Conservation (phyloP, 92 coral and sea anemone species). For the Porites cylindrica region DNA sequence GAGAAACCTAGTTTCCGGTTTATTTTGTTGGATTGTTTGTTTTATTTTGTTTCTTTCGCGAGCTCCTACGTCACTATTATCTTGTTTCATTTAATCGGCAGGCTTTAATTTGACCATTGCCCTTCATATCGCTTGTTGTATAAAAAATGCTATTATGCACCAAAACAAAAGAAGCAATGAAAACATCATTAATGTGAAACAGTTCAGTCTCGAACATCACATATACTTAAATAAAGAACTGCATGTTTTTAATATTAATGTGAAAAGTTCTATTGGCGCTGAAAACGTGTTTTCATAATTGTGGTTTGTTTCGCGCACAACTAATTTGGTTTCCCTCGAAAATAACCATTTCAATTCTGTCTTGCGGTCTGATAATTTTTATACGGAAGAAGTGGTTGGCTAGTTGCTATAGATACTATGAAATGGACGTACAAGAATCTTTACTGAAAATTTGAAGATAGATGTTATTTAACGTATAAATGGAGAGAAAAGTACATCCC, state of each 20-base stretch:
- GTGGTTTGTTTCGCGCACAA: conserved; percentile 15
- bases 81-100: no score
- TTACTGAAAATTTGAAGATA: neutral
- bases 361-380: neutral
- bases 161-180: neutral
- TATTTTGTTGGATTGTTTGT: no score
- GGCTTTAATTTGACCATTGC: no score
- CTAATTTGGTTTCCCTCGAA: neutral
- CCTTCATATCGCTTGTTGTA: no score
- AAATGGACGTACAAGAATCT: neutral
- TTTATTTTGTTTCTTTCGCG: no score
- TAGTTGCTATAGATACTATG: conserved; percentile 13
- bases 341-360: neutral
- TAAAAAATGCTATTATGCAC: no score
- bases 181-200: neutral
- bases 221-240: no score
- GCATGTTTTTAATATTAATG: no score
- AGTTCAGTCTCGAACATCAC: neutral
- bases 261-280: neutral
- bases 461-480: neutral
- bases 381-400: neutral
- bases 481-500: conserved; percentile 38
- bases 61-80: no score
- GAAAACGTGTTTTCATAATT: neutral
- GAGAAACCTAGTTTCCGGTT: no score